Evolutionary conservation across 2,113 vertebrate genomes (phyloP), one percentile per base, ranked within the genome.

Genomic region (Coptodon bakossiorum): DNA sequence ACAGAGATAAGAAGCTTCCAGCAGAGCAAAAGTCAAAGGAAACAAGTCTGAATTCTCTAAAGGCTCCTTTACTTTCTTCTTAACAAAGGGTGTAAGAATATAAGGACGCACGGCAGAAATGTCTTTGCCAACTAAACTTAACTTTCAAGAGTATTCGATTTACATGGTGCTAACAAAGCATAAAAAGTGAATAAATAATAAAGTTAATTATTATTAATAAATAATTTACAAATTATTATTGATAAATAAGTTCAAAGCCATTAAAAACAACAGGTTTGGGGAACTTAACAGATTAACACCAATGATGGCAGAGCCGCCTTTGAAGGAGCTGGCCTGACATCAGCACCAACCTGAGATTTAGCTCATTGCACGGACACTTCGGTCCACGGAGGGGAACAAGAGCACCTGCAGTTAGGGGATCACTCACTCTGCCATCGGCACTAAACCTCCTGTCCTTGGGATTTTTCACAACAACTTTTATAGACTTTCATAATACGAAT

Each of bases 1-100:
- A 1, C 73, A 3, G 27, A 91, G 88, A 93, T 89, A 87, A 90
- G 50, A 79, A 6, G 56, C 71, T 78, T 78, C 45, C 73, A 78
- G 45, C 17, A 50, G 45, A 78, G 73, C 45, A 52, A 78, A 52
- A 78, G 27, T 61, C 56, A 82, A 53, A 36, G 38, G 45, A 90
- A 56, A 36, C 27, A 29, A 59, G n/a, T 36, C n/a, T 27, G 66
- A 81, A 5, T 40, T 24, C 7, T 2, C 24, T 31, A 12, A 27
- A 27, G 73, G 31, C n/a, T 22, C 34, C n/a, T 8, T 63, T 9
- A 36, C 24, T 19, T 50, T 40, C 56, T 40, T 13, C 13, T 36
- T 43, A 61, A 45, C 36, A 50, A n/a, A 83, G n/a, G 40, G 4
- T 45, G 19, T 68, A 68, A 43, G 61, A n/a, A 12, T 13, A 40